Evolutionary conservation across 2,797 vertebrate genomes (phyloP).

Genomic region (Urocyon cinereoargenteus): DNA sequence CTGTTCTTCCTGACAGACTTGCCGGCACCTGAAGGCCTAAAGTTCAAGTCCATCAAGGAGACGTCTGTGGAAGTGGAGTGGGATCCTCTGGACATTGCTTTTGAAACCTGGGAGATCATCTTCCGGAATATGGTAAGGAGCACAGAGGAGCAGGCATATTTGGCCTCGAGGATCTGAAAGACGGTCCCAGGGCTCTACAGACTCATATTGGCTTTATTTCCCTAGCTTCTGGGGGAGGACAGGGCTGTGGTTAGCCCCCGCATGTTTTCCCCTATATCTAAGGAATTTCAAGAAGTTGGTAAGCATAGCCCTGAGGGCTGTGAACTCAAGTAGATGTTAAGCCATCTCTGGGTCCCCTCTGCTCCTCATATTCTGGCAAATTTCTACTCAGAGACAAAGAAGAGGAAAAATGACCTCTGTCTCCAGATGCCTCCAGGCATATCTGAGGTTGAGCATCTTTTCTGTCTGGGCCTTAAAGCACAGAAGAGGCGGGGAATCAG

Average conservation of each 20-base stretch:
- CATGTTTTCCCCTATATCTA: background rate
- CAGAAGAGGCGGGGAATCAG: background rate
- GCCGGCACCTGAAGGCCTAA: constrained; percentile 97
- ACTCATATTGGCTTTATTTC: background rate
- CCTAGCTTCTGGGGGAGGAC: background rate
- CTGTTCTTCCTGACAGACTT: constrained; percentile 90
- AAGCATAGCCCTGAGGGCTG: background rate
- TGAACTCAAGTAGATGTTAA: background rate
- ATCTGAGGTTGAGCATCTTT: background rate
- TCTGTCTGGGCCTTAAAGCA: background rate
- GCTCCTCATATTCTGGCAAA: background rate
- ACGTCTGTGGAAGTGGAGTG: constrained; percentile 97
- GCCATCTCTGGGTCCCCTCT: background rate
- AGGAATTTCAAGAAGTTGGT: background rate
- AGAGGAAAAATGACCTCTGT: background rate
- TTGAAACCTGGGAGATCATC: constrained; percentile 98
- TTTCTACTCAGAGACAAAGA: constrained; percentile 24
- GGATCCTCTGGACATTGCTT: constrained; percentile 96
- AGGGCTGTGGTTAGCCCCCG: background rate
- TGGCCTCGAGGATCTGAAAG: background rate
- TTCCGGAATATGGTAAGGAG: constrained; percentile 95
- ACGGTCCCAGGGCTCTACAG: too few species aligned
- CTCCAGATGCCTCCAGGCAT: background rate
- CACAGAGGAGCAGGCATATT: fast-evolving
- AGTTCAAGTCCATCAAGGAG: constrained; percentile 97